Conservation (phyloP, 2,113 vertebrate species). For the Oryzias curvinotus region DNA sequence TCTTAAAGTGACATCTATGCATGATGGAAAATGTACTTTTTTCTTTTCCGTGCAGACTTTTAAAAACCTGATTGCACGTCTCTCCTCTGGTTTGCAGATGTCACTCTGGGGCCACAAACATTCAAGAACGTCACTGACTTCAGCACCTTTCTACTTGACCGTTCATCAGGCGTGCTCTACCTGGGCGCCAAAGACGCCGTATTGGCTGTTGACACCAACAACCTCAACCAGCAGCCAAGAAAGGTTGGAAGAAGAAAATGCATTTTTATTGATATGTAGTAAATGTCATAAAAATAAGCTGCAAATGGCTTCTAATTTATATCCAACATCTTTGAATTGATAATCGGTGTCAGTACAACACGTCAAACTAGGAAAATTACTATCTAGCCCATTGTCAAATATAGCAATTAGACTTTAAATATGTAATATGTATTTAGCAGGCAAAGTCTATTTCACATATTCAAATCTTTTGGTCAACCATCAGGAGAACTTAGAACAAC, state of each 20-base stretch:
- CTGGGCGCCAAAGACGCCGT: conserved; percentile 82
- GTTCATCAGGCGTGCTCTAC: conserved; percentile 72
- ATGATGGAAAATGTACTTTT: not conserved
- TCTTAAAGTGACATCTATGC: too few relatives aligned
- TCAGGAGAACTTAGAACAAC: too few relatives aligned
- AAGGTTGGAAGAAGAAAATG: conserved; percentile 25
- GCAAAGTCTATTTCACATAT: too few relatives aligned
- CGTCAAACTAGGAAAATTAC: too few relatives aligned
- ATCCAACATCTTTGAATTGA: too few relatives aligned
- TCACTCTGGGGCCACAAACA: conserved; percentile 24
- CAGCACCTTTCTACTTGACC: conserved; percentile 81
- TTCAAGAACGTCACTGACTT: conserved; percentile 69
- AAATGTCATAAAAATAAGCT: too few relatives aligned
- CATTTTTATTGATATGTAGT: not conserved
- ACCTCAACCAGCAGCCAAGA: conserved; percentile 43
- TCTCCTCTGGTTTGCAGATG: conserved; percentile 22
- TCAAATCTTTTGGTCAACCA: too few relatives aligned
- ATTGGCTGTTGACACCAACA: conserved; percentile 75
- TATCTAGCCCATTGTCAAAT: too few relatives aligned
- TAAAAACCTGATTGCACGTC: not conserved
- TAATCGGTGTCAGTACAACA: too few relatives aligned
- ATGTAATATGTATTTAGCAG: too few relatives aligned
- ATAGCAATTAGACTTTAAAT: too few relatives aligned
- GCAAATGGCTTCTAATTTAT: too few relatives aligned
- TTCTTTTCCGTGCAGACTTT: not conserved